Base-by-base conservation (phyloP, 23 tunicate species). In the Clavelina lepadiformis region DNA sequence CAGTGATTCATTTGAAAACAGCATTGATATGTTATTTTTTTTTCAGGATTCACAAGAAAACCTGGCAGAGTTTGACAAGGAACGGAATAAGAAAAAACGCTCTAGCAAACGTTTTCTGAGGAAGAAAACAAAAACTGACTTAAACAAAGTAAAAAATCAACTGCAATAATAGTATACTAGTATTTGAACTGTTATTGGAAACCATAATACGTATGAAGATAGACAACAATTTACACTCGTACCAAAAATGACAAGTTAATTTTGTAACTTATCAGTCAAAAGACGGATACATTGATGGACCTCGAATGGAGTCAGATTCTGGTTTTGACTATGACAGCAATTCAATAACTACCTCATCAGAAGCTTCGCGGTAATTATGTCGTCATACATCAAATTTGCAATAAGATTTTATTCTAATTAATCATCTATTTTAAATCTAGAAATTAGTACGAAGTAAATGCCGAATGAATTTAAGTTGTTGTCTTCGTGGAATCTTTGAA, bases 31-130 rank as follows among this genome's bases (percentile, higher is more conserved):
- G n/a, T n/a, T n/a, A n/a, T 45, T 27, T 52, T 51, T 38, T 51
- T 2, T 3, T 1, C 63, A 63, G 61, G 51, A 6, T 24, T 24
- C 30, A 24, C 56, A 84, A 30, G 93, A 84, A 33, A 24, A 37
- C 8, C 31, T 63, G 35, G 71, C 93, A 18, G 93, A 84, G 41
- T 84, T 84, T 63, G 71, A 66, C 5, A 84, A 84, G 45, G 93
- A 84, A 76, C 58, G 93, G 46, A 84, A 84, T 67, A 84, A 84
- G 41, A 60, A 58, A 47, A 84, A 84, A 31, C 53, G 93, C 33
- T 29, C 76, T 15, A 84, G 93, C 49, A 79, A 68, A 44, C 41
- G 93, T 52, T 58, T 84, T 30, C 38, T 76, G 25, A 60, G 79
- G 28, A 84, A 76, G 57, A 84, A 76, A 61, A 70, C 53, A 35